phyloP scores from a whole-genome alignment of 1,140 invertebrate genomes.

The Brachionus angularis region DNA sequence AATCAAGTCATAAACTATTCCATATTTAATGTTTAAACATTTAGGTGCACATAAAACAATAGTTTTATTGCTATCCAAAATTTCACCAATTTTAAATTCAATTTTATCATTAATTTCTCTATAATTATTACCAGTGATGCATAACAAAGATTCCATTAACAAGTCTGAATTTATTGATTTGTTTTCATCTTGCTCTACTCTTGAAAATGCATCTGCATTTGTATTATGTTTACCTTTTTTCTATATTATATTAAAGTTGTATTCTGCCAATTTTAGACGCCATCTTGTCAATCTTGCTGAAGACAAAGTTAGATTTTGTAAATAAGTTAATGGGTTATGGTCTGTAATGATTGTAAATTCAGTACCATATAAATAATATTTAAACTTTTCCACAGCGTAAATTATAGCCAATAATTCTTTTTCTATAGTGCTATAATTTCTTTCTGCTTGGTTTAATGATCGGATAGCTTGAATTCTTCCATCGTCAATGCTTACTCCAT shows the following conservation, averaged over 20 bases:
- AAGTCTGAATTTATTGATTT: neutral
- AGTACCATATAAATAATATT: neutral
- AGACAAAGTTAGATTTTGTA: conserved; percentile 1
- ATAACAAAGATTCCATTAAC: conserved; percentile 4
- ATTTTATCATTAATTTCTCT: neutral
- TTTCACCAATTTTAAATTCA: too few species aligned
- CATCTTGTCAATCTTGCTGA: conserved; percentile 14
- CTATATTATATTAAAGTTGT: neutral
- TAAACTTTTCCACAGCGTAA: conserved; percentile 9
- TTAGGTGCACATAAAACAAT: too few species aligned
- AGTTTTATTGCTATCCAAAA: too few species aligned
- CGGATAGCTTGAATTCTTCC: conserved; percentile 45
- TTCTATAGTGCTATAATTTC: conserved; percentile 5
- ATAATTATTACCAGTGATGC: neutral
- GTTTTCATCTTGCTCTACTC: neutral
- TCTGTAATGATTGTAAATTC: conserved; percentile 6
- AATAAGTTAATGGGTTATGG: conserved; percentile 6
- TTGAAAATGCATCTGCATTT: conserved; percentile 12
- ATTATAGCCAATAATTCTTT: neutral
- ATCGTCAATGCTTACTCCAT: conserved; percentile 10
- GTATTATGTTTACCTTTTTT: neutral
- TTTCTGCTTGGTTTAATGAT: conserved; percentile 45
- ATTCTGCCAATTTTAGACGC: neutral
- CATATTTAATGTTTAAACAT: too few species aligned
- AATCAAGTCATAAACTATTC: neutral